A percentile compares a stretch with the other conserved stretches of the same genome.
phyloP scores from a whole-genome alignment of 92 coral and sea anemone species.

The Blastomussa wellsi region DNA sequence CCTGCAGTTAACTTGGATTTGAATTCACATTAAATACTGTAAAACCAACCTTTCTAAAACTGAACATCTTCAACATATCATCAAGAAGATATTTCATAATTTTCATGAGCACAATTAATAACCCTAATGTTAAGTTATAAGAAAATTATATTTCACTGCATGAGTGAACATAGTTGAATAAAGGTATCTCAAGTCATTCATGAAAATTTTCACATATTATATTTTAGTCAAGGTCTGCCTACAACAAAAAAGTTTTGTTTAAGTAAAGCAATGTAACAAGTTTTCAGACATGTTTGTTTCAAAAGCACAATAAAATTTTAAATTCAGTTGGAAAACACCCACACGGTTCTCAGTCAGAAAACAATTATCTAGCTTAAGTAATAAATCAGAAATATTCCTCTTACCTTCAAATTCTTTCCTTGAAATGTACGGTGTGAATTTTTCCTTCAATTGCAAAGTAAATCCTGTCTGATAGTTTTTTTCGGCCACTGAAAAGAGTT shows the following conservation, averaged over 20 bases:
- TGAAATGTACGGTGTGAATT: not conserved
- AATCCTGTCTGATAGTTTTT: not conserved
- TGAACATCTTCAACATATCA: not conserved
- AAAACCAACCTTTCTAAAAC: not conserved
- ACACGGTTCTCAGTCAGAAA: not conserved
- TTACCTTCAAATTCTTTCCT: conserved; percentile 6
- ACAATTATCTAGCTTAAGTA: not conserved
- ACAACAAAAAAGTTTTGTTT: not conserved
- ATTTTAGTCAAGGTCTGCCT: not conserved
- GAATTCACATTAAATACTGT: not conserved
- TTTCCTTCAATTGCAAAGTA: not conserved
- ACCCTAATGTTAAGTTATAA: not conserved
- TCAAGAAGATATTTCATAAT: not conserved
- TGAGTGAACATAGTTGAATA: conserved; percentile 2
- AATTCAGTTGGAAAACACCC: not conserved
- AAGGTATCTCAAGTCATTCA: not conserved
- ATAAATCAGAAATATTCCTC: not conserved
- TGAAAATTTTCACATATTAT: not conserved
- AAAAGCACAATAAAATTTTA: conserved; percentile 12
- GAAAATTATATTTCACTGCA: not conserved
- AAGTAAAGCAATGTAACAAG: not conserved
- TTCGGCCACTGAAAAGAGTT: not conserved
- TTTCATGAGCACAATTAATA: not conserved
- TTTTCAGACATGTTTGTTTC: not conserved
- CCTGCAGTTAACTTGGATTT: not conserved